A percentile compares a stretch with the other conserved stretches of the same genome.
Evolutionary conservation across 2,888 invertebrate genomes (phyloP).

Genomic region (Lycia hirtaria): DNA sequence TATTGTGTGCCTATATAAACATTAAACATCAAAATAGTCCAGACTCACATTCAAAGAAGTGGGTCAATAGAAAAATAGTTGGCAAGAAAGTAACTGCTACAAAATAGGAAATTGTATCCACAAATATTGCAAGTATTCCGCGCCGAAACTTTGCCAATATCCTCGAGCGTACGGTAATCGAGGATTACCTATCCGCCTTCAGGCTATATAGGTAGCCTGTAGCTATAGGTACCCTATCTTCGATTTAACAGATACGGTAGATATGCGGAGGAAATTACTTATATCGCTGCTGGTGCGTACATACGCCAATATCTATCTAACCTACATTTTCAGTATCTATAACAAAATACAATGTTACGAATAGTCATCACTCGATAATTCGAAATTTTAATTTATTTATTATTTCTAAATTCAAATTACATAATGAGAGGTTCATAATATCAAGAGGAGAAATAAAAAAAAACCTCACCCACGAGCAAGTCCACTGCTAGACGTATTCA

Average conservation of each 20-base stretch:
- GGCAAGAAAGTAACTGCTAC: conserved; percentile 32
- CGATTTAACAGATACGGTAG: conserved; percentile 21
- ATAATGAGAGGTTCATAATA: no score
- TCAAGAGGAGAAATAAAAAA: no score
- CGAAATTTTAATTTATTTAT: no score
- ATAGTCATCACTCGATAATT: no score
- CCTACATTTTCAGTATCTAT: no score
- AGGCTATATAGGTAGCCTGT: conserved; percentile 22
- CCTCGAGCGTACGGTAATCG: conserved; percentile 34
- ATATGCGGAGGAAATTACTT: conserved; percentile 24
- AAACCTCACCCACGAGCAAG: no score
- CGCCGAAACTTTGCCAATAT: conserved; percentile 44
- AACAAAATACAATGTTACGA: no score
- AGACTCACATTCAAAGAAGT: conserved; percentile 6
- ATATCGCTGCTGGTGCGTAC: conserved; percentile 1
- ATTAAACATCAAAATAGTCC: conserved; percentile 6
- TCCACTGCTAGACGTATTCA: no score
- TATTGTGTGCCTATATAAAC: neutral
- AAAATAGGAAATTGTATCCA: conserved; percentile 42
- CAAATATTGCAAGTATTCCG: conserved; percentile 40
- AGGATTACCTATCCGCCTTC: conserved; percentile 24
- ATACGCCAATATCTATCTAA: no score
- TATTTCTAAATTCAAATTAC: no score
- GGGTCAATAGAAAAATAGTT: conserved; percentile 20
- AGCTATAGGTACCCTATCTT: conserved; percentile 27